Conservation (phyloP, 2,888 invertebrate species). For the Vanessa cardui region DNA sequence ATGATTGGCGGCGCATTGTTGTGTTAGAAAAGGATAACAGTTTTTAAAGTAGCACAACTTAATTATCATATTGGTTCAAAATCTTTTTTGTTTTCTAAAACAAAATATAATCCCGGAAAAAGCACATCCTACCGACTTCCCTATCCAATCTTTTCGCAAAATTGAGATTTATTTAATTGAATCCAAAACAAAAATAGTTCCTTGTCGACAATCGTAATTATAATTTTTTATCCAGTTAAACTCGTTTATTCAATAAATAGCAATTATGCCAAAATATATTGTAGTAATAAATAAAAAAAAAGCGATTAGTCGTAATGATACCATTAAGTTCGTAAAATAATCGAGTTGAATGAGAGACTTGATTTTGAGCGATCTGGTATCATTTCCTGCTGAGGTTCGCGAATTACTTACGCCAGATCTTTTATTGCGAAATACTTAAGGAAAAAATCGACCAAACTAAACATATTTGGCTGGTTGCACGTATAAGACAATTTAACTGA, state of each 20-base stretch:
- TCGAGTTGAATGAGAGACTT: not conserved
- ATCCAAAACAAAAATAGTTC: not conserved
- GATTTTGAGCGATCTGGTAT: slow-evolving; percentile 3
- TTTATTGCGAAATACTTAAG: too few species aligned
- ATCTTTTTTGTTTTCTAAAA: too few species aligned
- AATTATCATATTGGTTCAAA: too few species aligned
- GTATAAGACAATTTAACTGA: too few species aligned
- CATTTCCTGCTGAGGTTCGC: not conserved
- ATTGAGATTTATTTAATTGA: not conserved
- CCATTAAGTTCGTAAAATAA: not conserved
- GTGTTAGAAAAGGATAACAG: too few species aligned
- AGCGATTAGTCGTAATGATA: not conserved
- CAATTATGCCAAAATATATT: not conserved
- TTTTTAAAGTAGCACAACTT: too few species aligned
- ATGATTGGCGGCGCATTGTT: too few species aligned
- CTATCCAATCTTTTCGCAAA: too few species aligned
- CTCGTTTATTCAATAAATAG: not conserved
- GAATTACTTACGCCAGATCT: not conserved
- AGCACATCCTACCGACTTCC: too few species aligned
- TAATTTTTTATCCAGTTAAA: not conserved
- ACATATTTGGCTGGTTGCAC: too few species aligned
- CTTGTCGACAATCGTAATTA: not conserved
- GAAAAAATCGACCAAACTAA: too few species aligned
- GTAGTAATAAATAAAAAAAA: not conserved
- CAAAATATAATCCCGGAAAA: too few species aligned